Conservation (phyloP, 1,140 invertebrate species). For the Planococcus citri region DNA sequence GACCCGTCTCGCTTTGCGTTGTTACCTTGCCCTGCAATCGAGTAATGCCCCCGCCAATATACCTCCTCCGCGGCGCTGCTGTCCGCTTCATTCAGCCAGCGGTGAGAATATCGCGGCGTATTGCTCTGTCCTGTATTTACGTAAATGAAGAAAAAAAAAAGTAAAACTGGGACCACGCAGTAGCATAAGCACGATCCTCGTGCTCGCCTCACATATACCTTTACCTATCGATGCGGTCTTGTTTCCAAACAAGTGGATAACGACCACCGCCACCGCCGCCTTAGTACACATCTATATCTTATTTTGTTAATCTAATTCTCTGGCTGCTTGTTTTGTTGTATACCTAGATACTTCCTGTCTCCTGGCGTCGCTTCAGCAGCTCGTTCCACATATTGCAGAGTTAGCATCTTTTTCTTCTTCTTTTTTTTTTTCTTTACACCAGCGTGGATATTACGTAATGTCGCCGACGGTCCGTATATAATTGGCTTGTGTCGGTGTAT, state of each 20-base stretch:
- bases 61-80: not conserved
- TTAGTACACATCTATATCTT: not conserved
- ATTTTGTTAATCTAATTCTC: not conserved
- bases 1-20: slow-evolving; percentile 11
- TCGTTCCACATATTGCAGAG: not conserved
- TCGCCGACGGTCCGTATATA: slow-evolving; percentile 17
- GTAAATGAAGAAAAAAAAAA: not conserved
- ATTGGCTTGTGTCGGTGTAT: not conserved
- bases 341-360: not conserved
- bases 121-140: not conserved
- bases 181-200: slow-evolving; percentile 6
- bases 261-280: not conserved
- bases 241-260: slow-evolving; percentile 10
- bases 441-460: not conserved
- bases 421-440: no score
- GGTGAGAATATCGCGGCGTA: not conserved
- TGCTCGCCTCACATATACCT: not conserved
- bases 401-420: not conserved
- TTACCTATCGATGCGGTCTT: no score
- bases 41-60: not conserved
- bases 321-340: not conserved
- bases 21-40: slow-evolving; percentile 17
- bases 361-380: not conserved
- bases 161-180: slow-evolving; percentile 12
- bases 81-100: not conserved